Conservation (phyloP, 2,888 invertebrate species). For the Cepaea hortensis region DNA sequence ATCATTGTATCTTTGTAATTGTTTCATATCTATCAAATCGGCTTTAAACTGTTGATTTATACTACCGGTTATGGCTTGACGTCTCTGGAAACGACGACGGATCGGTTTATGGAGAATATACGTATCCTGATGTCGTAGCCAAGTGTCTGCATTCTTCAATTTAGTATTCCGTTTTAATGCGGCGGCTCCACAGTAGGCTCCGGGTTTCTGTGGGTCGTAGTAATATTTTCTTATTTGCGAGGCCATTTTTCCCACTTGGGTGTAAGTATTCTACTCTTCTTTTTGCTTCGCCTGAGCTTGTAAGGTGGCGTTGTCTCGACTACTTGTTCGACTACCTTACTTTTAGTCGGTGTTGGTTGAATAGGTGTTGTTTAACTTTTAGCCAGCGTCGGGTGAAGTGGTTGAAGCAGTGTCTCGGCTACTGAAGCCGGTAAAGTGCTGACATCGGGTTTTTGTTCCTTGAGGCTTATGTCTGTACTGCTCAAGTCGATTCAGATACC, state of each 20-base stretch:
- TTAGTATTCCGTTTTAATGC: no score
- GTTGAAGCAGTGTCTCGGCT: no score
- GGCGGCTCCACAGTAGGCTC: no score
- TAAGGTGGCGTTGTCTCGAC: background rate
- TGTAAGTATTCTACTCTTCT: background rate
- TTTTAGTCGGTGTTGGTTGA: background rate
- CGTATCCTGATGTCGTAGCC: background rate
- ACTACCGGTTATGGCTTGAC: background rate
- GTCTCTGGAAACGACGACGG: background rate
- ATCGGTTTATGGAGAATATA: background rate
- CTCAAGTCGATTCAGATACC: no score
- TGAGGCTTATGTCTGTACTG: no score
- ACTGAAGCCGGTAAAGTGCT: no score
- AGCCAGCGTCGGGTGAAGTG: no score
- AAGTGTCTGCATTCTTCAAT: background rate
- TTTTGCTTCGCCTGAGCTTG: background rate
- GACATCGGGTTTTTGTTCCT: no score
- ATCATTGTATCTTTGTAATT: background rate
- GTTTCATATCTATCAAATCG: background rate
- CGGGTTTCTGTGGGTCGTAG: no score
- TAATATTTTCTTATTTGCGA: no score
- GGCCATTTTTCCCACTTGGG: no score
- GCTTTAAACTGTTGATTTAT: background rate
- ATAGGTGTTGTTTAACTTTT: background rate
- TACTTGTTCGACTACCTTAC: background rate